phyloP scores from a whole-genome alignment of 2,113 vertebrate genomes.

The Brachionichthys hirsutus region DNA sequence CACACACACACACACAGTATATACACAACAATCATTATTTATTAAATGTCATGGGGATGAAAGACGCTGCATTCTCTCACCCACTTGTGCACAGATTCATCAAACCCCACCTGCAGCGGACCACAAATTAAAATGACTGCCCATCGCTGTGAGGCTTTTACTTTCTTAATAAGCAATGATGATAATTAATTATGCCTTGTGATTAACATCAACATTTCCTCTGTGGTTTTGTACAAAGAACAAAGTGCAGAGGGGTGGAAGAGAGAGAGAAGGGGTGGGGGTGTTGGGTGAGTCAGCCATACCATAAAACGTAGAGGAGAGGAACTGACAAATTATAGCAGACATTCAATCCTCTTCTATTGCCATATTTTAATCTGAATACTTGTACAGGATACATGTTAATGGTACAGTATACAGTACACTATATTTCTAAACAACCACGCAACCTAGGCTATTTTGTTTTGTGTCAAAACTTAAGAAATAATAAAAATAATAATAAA shows the following conservation, averaged over 20 bases:
- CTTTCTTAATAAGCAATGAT: constrained; percentile 56
- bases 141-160: constrained; percentile 53
- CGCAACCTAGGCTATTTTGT: too few relatives aligned
- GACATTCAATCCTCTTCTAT: neutral
- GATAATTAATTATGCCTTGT: constrained; percentile 57
- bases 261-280: neutral
- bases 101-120: constrained; percentile 19
- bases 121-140: constrained; percentile 35
- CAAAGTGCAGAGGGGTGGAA: constrained; percentile 26
- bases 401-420: too few relatives aligned
- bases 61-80: neutral
- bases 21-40: too few relatives aligned
- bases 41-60: too few relatives aligned
- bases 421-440: too few relatives aligned
- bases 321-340: constrained; percentile 24
- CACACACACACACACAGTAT: constrained; percentile 1
- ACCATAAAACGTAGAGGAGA: constrained; percentile 16
- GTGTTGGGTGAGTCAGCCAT: constrained; percentile 27
- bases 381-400: too few relatives aligned
- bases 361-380: too few relatives aligned
- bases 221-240: constrained; percentile 42
- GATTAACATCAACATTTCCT: constrained; percentile 60
- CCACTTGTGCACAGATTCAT: neutral
- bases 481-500: too few relatives aligned
- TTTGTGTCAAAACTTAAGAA: too few relatives aligned